A percentile compares a stretch with the other conserved stretches of the same genome.
phyloP scores from a whole-genome alignment of 1,140 invertebrate species.

The Pogonus chalceus region DNA sequence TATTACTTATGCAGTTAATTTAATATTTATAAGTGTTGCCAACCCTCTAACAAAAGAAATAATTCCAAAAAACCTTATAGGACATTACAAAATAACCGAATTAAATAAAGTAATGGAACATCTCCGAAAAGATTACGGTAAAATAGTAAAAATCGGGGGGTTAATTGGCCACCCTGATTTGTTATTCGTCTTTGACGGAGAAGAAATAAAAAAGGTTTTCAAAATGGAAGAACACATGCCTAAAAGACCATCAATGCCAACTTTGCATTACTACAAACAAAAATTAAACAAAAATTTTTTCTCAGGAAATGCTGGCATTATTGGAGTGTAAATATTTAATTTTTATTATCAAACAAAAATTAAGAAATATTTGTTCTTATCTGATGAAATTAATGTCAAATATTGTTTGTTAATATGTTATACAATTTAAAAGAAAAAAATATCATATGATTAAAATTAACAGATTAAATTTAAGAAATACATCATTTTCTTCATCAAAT shows the following conservation, averaged over 20 bases:
- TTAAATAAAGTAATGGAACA: constrained; percentile 62
- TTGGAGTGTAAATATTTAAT: constrained; percentile 62
- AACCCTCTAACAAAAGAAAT: too few relatives aligned
- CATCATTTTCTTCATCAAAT: too few relatives aligned
- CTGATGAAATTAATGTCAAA: not conserved
- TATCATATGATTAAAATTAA: not conserved
- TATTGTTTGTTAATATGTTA: not conserved
- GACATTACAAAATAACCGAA: constrained; percentile 60
- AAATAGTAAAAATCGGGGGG: constrained; percentile 62
- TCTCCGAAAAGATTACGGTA: constrained; percentile 53
- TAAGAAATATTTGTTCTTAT: not conserved
- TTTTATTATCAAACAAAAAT: not conserved
- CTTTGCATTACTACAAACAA: constrained; percentile 67
- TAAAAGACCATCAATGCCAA: constrained; percentile 66
- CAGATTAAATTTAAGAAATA: not conserved
- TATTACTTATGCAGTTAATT: too few relatives aligned
- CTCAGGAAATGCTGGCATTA: constrained; percentile 58
- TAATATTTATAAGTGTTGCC: too few relatives aligned
- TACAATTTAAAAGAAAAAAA: not conserved
- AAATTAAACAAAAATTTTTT: constrained; percentile 63
- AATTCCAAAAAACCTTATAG: too few relatives aligned
- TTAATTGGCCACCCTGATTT: constrained; percentile 68
- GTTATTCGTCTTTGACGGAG: constrained; percentile 65
- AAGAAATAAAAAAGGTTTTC: constrained; percentile 66
- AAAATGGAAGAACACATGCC: constrained; percentile 65